Percentiles rank a stretch among this genome's conserved stretches.
phyloP scores from a whole-genome alignment of 2,888 invertebrate genomes.

The Agrochola macilenta region DNA sequence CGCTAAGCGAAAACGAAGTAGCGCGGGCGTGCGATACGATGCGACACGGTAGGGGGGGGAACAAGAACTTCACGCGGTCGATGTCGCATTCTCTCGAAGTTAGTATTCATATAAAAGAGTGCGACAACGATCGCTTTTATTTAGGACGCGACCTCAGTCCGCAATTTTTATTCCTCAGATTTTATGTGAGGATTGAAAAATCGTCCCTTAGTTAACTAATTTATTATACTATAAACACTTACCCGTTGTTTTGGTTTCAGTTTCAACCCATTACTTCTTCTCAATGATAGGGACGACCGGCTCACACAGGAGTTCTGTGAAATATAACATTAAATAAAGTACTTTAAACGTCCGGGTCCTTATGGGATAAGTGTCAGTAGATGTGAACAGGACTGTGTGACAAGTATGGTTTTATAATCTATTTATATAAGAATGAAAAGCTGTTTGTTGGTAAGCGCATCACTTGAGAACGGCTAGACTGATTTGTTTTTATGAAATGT shows the following conservation, averaged over 20 bases:
- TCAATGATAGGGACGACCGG: constrained; percentile 77
- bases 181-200: background rate
- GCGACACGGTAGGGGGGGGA: too few relatives aligned
- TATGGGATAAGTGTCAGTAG: background rate
- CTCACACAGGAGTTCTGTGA: constrained; percentile 76
- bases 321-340: constrained; percentile 9
- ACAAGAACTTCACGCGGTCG: too few relatives aligned
- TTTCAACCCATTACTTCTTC: constrained; percentile 64
- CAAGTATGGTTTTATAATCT: background rate
- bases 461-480: background rate
- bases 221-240: constrained; percentile 3
- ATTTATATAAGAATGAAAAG: too few relatives aligned
- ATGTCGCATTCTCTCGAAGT: too few relatives aligned
- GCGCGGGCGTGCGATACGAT: too few relatives aligned
- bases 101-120: background rate
- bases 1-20: too few relatives aligned
- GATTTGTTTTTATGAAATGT: background rate
- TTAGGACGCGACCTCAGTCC: background rate
- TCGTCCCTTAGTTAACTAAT: background rate
- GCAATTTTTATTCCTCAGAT: background rate
- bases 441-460: background rate
- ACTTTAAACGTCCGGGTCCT: background rate
- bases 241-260: constrained; percentile 57
- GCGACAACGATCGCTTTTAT: too few relatives aligned
- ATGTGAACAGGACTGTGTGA: background rate